Conservation (phyloP, 2,797 vertebrate species). For the Salmo trutta region DNA sequence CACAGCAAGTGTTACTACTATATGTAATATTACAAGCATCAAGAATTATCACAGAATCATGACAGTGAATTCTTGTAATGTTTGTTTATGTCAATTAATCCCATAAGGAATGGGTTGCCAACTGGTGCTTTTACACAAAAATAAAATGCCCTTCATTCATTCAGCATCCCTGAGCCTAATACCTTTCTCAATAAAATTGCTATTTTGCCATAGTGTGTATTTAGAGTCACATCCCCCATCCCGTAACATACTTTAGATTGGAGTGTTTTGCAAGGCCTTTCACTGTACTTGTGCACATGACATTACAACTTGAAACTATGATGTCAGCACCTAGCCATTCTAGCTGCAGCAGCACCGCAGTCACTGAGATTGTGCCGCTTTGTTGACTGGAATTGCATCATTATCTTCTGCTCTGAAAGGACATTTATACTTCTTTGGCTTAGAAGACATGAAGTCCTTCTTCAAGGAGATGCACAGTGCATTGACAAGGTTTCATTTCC, state of each 20-base stretch:
- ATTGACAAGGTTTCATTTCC: conserved; percentile 64
- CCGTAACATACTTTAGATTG: conserved; percentile 2
- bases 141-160: no score
- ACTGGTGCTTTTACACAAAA: no score
- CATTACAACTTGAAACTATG: not conserved
- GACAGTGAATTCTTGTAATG: no score
- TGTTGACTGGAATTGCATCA: conserved; percentile 43
- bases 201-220: not conserved
- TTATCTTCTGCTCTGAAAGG: conserved; percentile 21
- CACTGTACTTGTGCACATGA: not conserved
- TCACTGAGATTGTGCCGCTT: conserved; percentile 33
- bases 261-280: no score
- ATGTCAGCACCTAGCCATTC: not conserved
- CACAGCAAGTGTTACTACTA: not conserved
- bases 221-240: not conserved
- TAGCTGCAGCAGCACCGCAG: conserved; percentile 9
- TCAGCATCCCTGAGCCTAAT: not conserved
- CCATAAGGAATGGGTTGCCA: no score
- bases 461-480: conserved; percentile 49
- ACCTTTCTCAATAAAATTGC: not conserved
- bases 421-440: conserved; percentile 39
- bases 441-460: conserved; percentile 45
- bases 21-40: not conserved
- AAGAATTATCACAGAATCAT: no score
- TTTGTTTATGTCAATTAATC: no score